A percentile compares a stretch with the other conserved stretches of the same genome.
Conservation (phyloP, 2,797 vertebrate genomes). For the Acrocephalus scirpaceus region DNA sequence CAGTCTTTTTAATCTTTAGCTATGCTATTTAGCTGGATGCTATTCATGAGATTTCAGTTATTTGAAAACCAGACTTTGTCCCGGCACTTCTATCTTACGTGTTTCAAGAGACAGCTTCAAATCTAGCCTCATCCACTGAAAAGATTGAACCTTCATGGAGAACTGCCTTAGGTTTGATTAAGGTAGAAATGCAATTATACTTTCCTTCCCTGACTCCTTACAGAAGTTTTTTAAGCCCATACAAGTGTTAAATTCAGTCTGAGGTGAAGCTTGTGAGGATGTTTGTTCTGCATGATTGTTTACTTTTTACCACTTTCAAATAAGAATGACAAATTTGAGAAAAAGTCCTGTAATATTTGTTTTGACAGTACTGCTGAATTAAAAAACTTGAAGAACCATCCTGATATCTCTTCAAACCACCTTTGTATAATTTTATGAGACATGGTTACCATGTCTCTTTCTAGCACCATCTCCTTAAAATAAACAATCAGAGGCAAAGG, state of each 20-base stretch:
- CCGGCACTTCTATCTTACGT: fast-evolving
- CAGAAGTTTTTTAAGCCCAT: neutral
- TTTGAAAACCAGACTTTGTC: neutral
- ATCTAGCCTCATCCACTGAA: neutral
- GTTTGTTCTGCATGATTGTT: neutral
- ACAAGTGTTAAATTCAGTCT: neutral
- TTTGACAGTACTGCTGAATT: neutral
- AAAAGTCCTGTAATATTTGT: neutral
- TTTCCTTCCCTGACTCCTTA: neutral
- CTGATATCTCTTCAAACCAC: neutral
- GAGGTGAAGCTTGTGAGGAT: neutral
- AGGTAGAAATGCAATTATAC: neutral
- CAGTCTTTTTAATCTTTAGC: neutral
- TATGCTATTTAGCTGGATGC: neutral
- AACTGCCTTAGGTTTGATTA: neutral
- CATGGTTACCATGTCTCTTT: neutral
- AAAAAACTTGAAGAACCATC: neutral
- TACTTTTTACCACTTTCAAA: neutral
- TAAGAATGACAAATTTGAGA: neutral
- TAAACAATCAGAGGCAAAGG: neutral
- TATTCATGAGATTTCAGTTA: neutral
- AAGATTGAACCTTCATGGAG: neutral
- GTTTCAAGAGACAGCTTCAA: neutral
- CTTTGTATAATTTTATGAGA: neutral
- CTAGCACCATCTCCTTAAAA: neutral